phyloP scores from a whole-genome alignment of 2,797 vertebrate species.

The Phrynocephalus guinanensis region DNA sequence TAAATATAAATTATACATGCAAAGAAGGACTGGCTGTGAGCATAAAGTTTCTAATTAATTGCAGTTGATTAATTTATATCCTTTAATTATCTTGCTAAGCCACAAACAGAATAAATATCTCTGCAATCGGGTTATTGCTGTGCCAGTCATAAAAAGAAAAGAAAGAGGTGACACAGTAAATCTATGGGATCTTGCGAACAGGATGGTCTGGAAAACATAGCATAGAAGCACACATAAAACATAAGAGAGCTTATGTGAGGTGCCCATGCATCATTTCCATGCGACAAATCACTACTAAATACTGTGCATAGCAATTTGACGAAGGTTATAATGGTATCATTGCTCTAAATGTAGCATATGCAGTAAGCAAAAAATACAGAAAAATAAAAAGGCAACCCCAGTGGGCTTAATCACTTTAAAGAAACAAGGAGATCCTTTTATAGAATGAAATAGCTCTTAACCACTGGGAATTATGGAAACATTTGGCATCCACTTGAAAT shows the following conservation, averaged over 20 bases:
- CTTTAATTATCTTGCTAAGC: conserved; percentile 99
- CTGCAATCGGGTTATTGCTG: conserved; percentile 99
- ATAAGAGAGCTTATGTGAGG: conserved; percentile 73
- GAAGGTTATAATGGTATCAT: conserved; percentile 77
- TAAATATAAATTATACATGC: conserved; percentile 99
- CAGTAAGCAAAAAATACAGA: conserved; percentile 59
- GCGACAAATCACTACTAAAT: conserved; percentile 90
- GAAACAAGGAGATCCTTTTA: conserved; percentile 15
- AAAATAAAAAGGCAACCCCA: neutral
- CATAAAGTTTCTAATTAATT: conserved; percentile 99
- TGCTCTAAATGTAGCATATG: conserved; percentile 66
- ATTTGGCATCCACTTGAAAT: conserved; percentile 29
- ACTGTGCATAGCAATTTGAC: conserved; percentile 80
- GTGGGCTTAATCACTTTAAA: conserved; percentile 48
- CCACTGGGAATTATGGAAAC: conserved; percentile 31
- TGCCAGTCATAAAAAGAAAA: conserved; percentile 97
- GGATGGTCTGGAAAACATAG: conserved; percentile 84
- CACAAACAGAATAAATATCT: conserved; percentile 99
- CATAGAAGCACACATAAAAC: conserved; percentile 79
- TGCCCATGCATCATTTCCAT: conserved; percentile 91
- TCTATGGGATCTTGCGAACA: conserved; percentile 89
- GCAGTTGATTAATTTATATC: conserved; percentile 99
- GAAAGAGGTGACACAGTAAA: conserved; percentile 90
- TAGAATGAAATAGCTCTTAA: neutral
- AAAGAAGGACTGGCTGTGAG: conserved; percentile 98